Conservation (phyloP, 2,797 vertebrate species). For the Schizopygopsis malacanthus region DNA sequence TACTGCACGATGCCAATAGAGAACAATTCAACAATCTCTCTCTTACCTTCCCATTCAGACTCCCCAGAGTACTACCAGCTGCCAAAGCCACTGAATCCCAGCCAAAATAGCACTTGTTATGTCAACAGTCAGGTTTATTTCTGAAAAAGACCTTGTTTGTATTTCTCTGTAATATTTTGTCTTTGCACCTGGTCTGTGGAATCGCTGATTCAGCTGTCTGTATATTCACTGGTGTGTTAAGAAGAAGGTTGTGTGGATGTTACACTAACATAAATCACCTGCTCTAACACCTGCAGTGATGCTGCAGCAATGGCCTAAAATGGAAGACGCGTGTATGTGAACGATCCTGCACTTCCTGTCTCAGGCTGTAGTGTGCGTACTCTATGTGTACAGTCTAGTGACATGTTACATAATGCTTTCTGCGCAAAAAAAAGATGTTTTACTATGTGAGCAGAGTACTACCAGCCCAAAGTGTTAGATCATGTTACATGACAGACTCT, state of each 20-base stretch:
- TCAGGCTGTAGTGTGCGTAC: slow-evolving; percentile 62
- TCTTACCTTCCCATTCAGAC: not conserved
- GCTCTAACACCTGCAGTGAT: slow-evolving; percentile 17
- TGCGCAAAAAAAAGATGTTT: not conserved
- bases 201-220: slow-evolving; percentile 1
- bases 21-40: not conserved
- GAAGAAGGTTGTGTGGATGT: slow-evolving; percentile 5
- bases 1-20: slow-evolving; percentile 23
- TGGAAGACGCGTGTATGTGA: slow-evolving; percentile 34
- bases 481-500: not conserved
- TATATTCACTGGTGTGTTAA: not conserved
- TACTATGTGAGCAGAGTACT: not conserved
- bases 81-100: not conserved
- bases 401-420: not conserved
- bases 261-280: slow-evolving; percentile 4
- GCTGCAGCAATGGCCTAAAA: slow-evolving; percentile 50
- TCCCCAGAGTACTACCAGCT: not conserved
- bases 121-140: slow-evolving; percentile 19
- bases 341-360: slow-evolving; percentile 79
- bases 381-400: not conserved
- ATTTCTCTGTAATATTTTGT: not conserved
- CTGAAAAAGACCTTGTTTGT: not conserved
- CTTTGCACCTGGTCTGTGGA: not conserved
- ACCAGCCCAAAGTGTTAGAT: slow-evolving; percentile 9
- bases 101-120: not conserved